Evolutionary conservation across 2,888 invertebrate genomes (phyloP).

Genomic region (Hydropsyche betteni): DNA sequence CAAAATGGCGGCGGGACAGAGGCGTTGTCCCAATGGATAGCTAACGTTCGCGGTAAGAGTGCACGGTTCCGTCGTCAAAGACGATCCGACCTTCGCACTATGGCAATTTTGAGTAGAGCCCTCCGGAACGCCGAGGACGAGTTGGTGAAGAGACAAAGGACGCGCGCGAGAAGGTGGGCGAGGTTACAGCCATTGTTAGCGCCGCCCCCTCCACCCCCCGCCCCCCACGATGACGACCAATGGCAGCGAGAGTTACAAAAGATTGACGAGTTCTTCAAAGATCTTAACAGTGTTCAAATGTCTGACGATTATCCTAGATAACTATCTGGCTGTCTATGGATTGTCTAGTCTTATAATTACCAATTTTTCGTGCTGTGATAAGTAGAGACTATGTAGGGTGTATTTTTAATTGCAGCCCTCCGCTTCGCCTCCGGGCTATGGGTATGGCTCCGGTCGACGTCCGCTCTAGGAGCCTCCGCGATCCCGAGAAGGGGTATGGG

Average conservation of each 20-base stretch:
- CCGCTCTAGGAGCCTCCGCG: conserved; percentile 29
- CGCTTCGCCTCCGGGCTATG: conserved; percentile 32
- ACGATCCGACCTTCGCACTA: conserved; percentile 70
- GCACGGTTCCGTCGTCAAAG: conserved; percentile 66
- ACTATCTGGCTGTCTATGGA: neutral
- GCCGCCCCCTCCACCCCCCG: conserved; percentile 62
- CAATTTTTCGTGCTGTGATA: conserved; percentile 18
- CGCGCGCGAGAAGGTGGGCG: conserved; percentile 70
- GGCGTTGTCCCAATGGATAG: conserved; percentile 71
- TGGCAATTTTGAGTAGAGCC: conserved; percentile 71
- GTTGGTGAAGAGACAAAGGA: conserved; percentile 70
- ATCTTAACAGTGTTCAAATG: conserved; percentile 65
- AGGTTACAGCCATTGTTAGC: conserved; percentile 63
- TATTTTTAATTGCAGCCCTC: conserved; percentile 49
- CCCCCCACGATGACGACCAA: conserved; percentile 50
- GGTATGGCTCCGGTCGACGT: conserved; percentile 4
- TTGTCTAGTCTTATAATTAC: neutral
- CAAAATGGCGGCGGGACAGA: conserved; percentile 59
- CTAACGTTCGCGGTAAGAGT: conserved; percentile 71
- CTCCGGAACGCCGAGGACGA: conserved; percentile 69
- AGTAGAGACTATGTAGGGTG: conserved; percentile 33
- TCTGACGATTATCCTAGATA: neutral
- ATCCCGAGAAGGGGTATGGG: conserved; percentile 17
- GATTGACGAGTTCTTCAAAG: conserved; percentile 72
- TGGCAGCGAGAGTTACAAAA: conserved; percentile 72